Conservation (phyloP, 2,888 invertebrate species). For the Apoda limacodes region DNA sequence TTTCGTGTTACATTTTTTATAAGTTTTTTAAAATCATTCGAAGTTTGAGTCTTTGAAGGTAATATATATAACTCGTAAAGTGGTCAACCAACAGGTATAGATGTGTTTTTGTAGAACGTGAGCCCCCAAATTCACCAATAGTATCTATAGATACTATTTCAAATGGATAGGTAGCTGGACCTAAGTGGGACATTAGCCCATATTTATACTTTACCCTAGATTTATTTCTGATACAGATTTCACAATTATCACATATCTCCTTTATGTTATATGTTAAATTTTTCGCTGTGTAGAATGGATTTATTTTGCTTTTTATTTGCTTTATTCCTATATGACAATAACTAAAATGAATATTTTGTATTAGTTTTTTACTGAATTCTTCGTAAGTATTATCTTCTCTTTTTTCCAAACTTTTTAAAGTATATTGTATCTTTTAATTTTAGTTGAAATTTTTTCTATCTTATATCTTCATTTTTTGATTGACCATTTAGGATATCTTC, state of each 20-base stretch:
- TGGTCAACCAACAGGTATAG: slow-evolving; percentile 18
- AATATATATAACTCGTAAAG: slow-evolving; percentile 20
- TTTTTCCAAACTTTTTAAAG: slow-evolving; percentile 15
- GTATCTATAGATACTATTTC: slow-evolving; percentile 20
- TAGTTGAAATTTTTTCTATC: slow-evolving; percentile 11
- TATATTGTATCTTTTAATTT: slow-evolving; percentile 9
- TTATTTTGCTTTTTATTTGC: slow-evolving; percentile 15
- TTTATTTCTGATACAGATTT: slow-evolving; percentile 20
- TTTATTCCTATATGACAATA: slow-evolving; percentile 17
- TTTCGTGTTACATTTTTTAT: slow-evolving; percentile 11
- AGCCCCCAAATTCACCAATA: slow-evolving; percentile 22
- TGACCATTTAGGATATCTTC: slow-evolving; percentile 11
- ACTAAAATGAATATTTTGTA: slow-evolving; percentile 13
- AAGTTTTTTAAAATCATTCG: slow-evolving; percentile 6
- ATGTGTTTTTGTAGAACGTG: slow-evolving; percentile 22
- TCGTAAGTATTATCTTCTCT: slow-evolving; percentile 15
- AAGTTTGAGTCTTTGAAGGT: slow-evolving; percentile 8
- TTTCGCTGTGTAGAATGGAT: slow-evolving; percentile 12
- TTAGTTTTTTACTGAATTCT: slow-evolving; percentile 14
- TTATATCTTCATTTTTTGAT: slow-evolving; percentile 13
- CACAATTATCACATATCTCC: slow-evolving; percentile 13
- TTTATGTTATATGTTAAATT: slow-evolving; percentile 15
- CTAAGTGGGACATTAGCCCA: slow-evolving; percentile 21
- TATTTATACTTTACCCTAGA: slow-evolving; percentile 16
- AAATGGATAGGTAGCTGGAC: slow-evolving; percentile 18